Base-by-base conservation (phyloP, 1,140 invertebrate genomes). In the Andrena cerasifolii region DNA sequence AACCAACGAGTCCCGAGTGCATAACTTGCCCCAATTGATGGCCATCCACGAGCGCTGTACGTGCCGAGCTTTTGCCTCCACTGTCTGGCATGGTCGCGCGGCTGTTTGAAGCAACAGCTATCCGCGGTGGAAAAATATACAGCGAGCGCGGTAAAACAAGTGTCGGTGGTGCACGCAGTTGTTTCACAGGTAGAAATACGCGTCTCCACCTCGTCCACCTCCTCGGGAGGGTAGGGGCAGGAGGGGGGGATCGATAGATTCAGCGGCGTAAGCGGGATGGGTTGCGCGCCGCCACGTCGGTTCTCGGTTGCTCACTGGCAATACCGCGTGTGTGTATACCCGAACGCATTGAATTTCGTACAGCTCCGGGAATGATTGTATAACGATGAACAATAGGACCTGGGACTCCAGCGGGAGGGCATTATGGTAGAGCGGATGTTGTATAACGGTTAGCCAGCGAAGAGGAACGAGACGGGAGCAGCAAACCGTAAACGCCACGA, bases 371-470 rank as follows among this genome's bases (percentile, higher is more conserved):
- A 86, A 87, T 86, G 85, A 89, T 90, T 90, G 89, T 90, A 88
- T 90, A 90, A 90, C 88, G 84, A 89, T 88, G 88, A 89, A 89
- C 89, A 90, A 89, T 90, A 83, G 85, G 80, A 89, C 74, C 36
- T 85, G 79, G 79, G 85, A 87, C 81, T 89, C 82, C 84, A 87
- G 84, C 85, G 87, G 79, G 83, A 82, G 85, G 82, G 85, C 86
- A 88, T 87, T 89, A 88, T 88, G 90, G 85, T 71, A 86, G 85
- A 90, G 78, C 89, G 89, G 89, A 90, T 90, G 89, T 90, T 90
- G 89, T 89, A 90, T 90, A 90, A 90, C 89, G 88, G 89, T 89
- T 89, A 90, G 83, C 73, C 88, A 90, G 86, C 89, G 86, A 90
- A 90, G 89, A 89, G 89, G 89, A 90, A 90, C 89, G 86, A 85